Percentiles rank a stretch among this genome's conserved stretches.
Evolutionary conservation across 2,113 vertebrate genomes (phyloP).

Genomic region (Leptobrachium leishanense): DNA sequence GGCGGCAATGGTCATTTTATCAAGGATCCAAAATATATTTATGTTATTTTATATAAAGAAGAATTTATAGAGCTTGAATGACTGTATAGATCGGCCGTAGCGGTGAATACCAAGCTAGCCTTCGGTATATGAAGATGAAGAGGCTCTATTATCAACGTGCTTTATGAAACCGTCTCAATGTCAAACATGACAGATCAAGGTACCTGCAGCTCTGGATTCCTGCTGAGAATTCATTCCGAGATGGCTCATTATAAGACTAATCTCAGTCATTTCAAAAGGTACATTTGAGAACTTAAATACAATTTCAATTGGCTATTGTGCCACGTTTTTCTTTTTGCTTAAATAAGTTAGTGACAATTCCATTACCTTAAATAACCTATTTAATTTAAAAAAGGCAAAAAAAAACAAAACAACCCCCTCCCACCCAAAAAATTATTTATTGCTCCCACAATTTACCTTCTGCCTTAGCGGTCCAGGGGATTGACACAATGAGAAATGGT

Average conservation of each 20-base stretch:
- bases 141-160: conserved; percentile 17
- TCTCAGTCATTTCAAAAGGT: background rate
- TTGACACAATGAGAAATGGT: too few species aligned
- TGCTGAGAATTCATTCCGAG: conserved; percentile 5
- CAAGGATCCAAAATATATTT: conserved; percentile 24
- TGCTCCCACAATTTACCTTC: too few species aligned
- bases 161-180: conserved; percentile 22
- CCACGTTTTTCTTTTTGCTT: background rate
- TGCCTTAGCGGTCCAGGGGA: too few species aligned
- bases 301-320: background rate
- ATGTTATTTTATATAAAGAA: background rate
- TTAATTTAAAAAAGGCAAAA: background rate
- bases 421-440: too few species aligned
- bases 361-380: background rate
- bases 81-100: background rate
- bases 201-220: background rate
- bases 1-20: conserved; percentile 29
- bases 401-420: too few species aligned
- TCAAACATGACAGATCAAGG: background rate
- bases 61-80: conserved; percentile 31
- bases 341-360: background rate
- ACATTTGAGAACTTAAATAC: background rate
- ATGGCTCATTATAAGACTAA: background rate
- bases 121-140: conserved; percentile 5
- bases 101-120: conserved; percentile 5